Evolutionary conservation across 2,888 invertebrate species (phyloP), one percentile per base, ranked within the genome.

Genomic region (Amiota communis): DNA sequence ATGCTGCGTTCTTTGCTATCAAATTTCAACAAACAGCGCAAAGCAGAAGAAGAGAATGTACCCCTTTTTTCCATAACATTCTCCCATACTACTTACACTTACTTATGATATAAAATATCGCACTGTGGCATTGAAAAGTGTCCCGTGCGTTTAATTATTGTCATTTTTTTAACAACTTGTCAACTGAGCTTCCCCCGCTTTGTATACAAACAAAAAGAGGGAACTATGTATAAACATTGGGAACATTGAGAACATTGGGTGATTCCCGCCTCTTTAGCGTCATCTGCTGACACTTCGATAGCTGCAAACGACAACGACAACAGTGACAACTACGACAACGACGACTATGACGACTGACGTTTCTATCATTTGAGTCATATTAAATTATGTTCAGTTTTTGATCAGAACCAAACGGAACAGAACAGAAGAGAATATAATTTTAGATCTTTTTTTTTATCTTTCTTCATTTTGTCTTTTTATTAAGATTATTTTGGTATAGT

Each of bases 141-240:
- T 82, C 85, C 79, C 86, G 86, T 85, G 87, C 83, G 80, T 86
- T 87, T 85, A 86, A 87, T 87, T 86, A 82, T 81, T 76, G 75
- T 84, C 77, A 80, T 80, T 81, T 78, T 80, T 72, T 57, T 57
- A 61, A 64, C 64, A 71, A 47, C 46, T 56, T 64, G 63, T 53
- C 53, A 68, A 68, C 51, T 68, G 53, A 23, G 67, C 56, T 51
- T 36, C 20, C 63, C 49, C 20, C 67, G 36, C 36, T 36, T 36
- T 36, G 36, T 36, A 36, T 36, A 53, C 48, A 20, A 68, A 53
- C 57, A 46, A 15, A 51, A 11, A 49, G 63, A 63, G 59, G 68
- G 75, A 71, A 63, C 46, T 20, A n/a, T 11, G 11, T 20, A n/a
- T 53, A n/a, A 53, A n/a, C 10, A 20, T 13, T 15, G 15, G n/a